A percentile compares a stretch with the other conserved stretches of the same genome.
Conservation (phyloP, 1,140 invertebrate genomes). For the Battus philenor region DNA sequence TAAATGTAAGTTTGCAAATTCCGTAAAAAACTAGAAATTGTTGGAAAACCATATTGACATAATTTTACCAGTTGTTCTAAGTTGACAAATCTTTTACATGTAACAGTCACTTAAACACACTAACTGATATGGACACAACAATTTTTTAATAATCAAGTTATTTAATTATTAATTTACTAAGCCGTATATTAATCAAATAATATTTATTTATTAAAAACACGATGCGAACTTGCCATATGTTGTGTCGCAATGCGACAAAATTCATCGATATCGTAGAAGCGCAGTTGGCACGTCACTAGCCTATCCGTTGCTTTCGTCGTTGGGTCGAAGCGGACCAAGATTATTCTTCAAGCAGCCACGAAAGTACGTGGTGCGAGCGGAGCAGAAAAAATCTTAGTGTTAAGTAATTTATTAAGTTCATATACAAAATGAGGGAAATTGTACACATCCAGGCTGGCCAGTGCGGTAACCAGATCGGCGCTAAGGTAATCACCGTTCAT, state of each 20-base stretch:
- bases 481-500: conserved; percentile 80
- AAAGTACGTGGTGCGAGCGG: conserved; percentile 70
- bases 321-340: conserved; percentile 42
- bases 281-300: conserved; percentile 35
- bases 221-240: neutral
- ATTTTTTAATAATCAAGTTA: neutral
- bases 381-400: conserved; percentile 62
- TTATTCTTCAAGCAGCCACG: conserved; percentile 69
- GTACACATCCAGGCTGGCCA: conserved; percentile 92
- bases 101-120: no score
- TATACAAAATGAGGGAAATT: conserved; percentile 91
- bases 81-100: no score
- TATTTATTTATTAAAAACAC: no score
- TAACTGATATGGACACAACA: neutral
- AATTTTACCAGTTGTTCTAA: no score
- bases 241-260: conserved; percentile 66
- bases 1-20: no score
- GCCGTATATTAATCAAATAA: neutral
- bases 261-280: conserved; percentile 41
- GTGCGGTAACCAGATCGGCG: conserved; percentile 90
- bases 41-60: no score
- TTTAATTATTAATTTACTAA: no score
- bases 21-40: no score
- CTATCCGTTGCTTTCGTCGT: conserved; percentile 43
- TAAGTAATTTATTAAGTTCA: conserved; percentile 71